Percentiles rank a stretch among this genome's conserved stretches.
phyloP scores from a whole-genome alignment of 2,113 vertebrate species.

The Clarias batrachus region DNA sequence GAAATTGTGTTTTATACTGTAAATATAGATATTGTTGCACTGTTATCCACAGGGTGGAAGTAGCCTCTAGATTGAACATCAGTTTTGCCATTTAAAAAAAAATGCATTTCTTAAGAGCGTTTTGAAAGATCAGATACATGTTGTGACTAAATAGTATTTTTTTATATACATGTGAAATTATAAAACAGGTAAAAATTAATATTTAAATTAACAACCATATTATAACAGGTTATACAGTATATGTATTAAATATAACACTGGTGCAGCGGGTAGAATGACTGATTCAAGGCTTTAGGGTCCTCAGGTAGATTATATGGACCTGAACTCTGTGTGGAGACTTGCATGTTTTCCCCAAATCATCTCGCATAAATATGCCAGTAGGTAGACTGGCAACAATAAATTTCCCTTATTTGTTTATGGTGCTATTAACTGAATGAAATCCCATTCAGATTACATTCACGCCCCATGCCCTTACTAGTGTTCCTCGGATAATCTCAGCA shows the following conservation, averaged over 20 bases:
- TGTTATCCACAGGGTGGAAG: neutral
- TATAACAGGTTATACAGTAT: neutral
- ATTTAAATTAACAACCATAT: neutral
- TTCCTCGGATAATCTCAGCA: neutral
- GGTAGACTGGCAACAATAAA: no score
- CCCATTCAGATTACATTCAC: no score
- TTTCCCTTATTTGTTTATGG: no score
- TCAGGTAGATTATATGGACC: neutral
- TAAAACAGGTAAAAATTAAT: neutral
- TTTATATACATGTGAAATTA: neutral
- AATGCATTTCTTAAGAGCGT: no score
- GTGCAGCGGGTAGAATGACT: neutral
- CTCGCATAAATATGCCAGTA: no score
- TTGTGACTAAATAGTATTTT: neutral
- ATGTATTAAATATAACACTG: no score
- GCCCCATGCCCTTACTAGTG: neutral
- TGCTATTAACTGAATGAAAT: no score
- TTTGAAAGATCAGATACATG: neutral
- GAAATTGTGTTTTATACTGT: neutral
- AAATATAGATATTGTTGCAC: neutral
- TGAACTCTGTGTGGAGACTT: no score
- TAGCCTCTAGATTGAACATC: neutral
- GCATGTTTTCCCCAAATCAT: no score
- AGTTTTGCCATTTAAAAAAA: no score
- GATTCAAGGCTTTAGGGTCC: neutral